Evolutionary conservation across 1,140 invertebrate genomes (phyloP).

Genomic region (Epicauta chinensis): DNA sequence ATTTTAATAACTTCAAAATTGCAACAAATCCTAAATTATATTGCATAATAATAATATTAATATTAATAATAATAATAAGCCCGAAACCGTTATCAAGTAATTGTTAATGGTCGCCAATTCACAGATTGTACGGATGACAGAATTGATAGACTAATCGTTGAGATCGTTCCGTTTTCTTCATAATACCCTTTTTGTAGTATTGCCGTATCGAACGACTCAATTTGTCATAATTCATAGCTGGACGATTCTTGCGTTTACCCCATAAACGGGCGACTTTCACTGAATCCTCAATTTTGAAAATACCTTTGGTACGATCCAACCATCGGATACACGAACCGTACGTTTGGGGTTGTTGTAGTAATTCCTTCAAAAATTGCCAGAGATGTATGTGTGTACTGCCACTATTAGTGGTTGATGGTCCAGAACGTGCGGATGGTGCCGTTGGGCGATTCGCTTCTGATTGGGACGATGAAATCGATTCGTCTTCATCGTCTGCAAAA

Average conservation of each 20-base stretch:
- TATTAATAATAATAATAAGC: no score
- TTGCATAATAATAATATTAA: no score
- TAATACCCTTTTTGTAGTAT: slow-evolving; percentile 99
- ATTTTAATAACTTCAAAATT: slow-evolving; percentile 40
- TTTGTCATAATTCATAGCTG: slow-evolving; percentile 99
- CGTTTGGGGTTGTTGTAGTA: slow-evolving; percentile 76
- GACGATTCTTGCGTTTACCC: slow-evolving; percentile 95
- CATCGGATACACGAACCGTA: slow-evolving; percentile 94
- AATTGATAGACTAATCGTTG: slow-evolving; percentile 99
- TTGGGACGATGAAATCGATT: slow-evolving; percentile 36
- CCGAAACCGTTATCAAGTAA: no score
- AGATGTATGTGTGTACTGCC: slow-evolving; percentile 80
- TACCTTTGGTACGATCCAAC: slow-evolving; percentile 88
- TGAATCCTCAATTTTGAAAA: slow-evolving; percentile 99
- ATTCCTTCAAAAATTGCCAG: slow-evolving; percentile 99
- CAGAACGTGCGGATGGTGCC: slow-evolving; percentile 26
- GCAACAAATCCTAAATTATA: slow-evolving; percentile 9
- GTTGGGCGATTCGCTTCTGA: slow-evolving; percentile 32
- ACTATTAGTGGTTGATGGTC: slow-evolving; percentile 10
- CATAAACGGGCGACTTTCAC: slow-evolving; percentile 91
- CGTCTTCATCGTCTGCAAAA: slow-evolving; percentile 51
- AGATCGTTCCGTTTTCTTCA: slow-evolving; percentile 98
- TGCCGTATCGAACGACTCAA: slow-evolving; percentile 94
- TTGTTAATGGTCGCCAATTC: slow-evolving; percentile 35
- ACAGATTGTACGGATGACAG: slow-evolving; percentile 88